Percentiles rank a stretch among this genome's conserved stretches.
Conservation (phyloP, 2,113 vertebrate species). For the Irena cyanogastra region DNA sequence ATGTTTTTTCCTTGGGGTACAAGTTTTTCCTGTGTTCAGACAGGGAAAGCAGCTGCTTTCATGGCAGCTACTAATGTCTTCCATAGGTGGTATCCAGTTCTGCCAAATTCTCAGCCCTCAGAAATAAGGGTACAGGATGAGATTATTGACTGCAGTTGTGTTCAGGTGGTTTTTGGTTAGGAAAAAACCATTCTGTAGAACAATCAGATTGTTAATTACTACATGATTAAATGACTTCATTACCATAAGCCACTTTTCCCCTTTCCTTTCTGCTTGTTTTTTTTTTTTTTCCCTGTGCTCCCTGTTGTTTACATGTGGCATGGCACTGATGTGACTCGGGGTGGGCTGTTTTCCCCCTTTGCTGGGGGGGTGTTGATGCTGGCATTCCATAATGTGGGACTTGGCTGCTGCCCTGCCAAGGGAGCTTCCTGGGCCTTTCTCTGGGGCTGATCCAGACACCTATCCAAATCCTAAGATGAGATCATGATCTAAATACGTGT, state of each 20-base stretch:
- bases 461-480: neutral
- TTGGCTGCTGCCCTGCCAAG: neutral
- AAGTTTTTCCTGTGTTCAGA: neutral
- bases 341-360: neutral
- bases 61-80: neutral
- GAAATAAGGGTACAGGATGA: neutral
- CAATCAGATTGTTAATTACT: neutral
- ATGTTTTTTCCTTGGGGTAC: neutral
- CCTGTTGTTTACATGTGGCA: rapidly evolving
- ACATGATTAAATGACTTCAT: neutral
- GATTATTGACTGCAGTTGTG: neutral
- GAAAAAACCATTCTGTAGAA: neutral
- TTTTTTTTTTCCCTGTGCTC: neutral
- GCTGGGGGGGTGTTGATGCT: neutral
- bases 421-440: neutral
- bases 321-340: neutral
- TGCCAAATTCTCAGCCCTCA: neutral
- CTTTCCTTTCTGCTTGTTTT: neutral
- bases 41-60: neutral
- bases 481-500: neutral
- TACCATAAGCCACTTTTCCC: neutral
- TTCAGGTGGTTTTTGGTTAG: neutral
- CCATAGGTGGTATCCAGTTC: neutral
- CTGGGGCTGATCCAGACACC: neutral
- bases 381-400: neutral